A percentile compares a stretch with the other conserved stretches of the same genome.
Conservation (phyloP, 2,888 invertebrate genomes). For the Drosophila helvetica region DNA sequence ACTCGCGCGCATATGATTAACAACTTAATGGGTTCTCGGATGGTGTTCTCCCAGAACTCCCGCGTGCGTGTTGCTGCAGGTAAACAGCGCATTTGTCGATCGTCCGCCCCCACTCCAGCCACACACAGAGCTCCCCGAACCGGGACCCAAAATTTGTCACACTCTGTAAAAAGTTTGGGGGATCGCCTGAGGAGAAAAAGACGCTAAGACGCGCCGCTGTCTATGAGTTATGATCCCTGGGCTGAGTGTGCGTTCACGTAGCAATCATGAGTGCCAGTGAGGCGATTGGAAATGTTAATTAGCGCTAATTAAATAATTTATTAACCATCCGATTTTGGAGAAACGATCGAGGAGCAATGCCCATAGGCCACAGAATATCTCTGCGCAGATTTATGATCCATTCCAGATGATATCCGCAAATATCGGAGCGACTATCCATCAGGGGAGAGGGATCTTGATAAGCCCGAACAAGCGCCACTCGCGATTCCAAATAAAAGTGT, state of each 20-base stretch:
- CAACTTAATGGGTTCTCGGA: conserved; percentile 77
- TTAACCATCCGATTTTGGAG: conserved; percentile 11
- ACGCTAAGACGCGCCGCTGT: conserved; percentile 6
- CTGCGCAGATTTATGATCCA: not conserved
- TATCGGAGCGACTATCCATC: conserved; percentile 31
- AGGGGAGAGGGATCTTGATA: conserved; percentile 32
- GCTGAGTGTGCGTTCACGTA: conserved; percentile 75
- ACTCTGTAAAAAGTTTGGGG: conserved; percentile 20
- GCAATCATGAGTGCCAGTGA: no score
- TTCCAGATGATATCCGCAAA: conserved; percentile 21
- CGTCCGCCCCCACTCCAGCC: conserved; percentile 42
- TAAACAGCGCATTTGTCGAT: conserved; percentile 81
- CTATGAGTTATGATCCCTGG: conserved; percentile 43
- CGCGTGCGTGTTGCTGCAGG: conserved; percentile 81
- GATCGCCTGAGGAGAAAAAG: not conserved
- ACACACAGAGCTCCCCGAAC: conserved; percentile 47
- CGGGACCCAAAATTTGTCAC: conserved; percentile 64
- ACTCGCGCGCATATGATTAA: conserved; percentile 80
- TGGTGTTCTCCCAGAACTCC: conserved; percentile 40
- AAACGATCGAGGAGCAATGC: not conserved
- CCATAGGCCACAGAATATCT: not conserved
- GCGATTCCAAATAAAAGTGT: conserved; percentile 31
- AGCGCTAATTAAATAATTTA: conserved; percentile 78
- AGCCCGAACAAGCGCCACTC: conserved; percentile 37
- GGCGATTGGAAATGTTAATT: conserved; percentile 69